phyloP scores from a whole-genome alignment of 1,140 invertebrate genomes.

The Drosophila tani region DNA sequence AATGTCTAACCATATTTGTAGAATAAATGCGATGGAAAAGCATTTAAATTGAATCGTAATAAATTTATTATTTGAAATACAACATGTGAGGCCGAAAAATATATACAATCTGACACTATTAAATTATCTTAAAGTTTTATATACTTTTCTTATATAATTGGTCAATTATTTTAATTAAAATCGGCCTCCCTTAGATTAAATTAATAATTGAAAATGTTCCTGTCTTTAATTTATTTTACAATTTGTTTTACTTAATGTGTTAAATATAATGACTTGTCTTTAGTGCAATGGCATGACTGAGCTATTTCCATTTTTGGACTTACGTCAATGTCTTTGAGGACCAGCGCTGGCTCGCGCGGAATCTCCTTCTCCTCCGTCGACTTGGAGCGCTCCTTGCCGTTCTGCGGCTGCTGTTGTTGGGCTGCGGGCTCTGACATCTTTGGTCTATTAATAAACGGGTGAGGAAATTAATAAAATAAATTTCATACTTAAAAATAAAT shows the following conservation, averaged over 20 bases:
- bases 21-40: no score
- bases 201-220: no score
- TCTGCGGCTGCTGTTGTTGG: constrained; percentile 72
- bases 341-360: constrained; percentile 92
- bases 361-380: constrained; percentile 89
- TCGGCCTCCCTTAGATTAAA: no score
- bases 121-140: no score
- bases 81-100: no score
- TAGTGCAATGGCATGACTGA: background rate
- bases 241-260: background rate
- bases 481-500: constrained; percentile 70
- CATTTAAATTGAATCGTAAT: no score
- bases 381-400: constrained; percentile 82
- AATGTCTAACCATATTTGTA: background rate
- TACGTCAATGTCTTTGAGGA: constrained; percentile 92
- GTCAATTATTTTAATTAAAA: background rate
- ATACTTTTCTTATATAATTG: no score
- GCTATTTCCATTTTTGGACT: constrained; percentile 72
- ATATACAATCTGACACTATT: no score
- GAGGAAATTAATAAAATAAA: constrained; percentile 73
- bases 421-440: constrained; percentile 79
- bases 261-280: background rate
- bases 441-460: constrained; percentile 68
- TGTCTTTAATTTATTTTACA: background rate
- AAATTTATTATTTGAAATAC: no score